These are phyloP conservation scores for Bungarus multicinctus DNA, from an alignment of 2,113 vertebrate species.

Conservation along the genomic window DNA sequence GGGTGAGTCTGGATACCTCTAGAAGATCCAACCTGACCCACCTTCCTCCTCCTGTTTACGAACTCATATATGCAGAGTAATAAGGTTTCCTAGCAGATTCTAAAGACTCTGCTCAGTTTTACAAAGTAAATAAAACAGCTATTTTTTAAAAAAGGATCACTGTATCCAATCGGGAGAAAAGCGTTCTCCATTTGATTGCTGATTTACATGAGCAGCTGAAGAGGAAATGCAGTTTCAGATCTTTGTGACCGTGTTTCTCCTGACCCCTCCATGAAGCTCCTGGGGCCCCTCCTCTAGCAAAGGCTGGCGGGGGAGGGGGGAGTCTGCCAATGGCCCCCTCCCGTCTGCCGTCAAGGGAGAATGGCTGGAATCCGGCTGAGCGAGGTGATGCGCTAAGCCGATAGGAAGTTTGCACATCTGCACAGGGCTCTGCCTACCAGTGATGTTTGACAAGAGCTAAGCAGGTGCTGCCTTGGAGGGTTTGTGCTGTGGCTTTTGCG, in stretches of 20 bases:
- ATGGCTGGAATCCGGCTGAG: background rate
- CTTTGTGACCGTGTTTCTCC: background rate
- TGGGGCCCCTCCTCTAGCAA: background rate
- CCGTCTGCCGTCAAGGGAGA: background rate
- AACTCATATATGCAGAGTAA: background rate
- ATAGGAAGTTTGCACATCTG: too few species aligned
- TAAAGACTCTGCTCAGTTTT: constrained; percentile 22
- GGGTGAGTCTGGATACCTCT: rapidly evolving
- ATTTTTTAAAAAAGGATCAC: constrained; percentile 64
- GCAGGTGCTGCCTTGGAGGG: background rate
- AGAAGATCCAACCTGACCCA: background rate
- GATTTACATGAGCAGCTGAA: constrained; percentile 19
- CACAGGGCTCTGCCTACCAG: rapidly evolving
- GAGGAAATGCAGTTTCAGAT: background rate
- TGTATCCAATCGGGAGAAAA: constrained; percentile 17
- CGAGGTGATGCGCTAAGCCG: background rate
- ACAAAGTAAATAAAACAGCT: constrained; percentile 57
- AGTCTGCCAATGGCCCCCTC: constrained; percentile 15
- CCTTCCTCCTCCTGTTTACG: background rate
- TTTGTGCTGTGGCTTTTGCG: background rate
- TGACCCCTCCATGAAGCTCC: too few species aligned
- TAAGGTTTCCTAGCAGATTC: constrained; percentile 63
- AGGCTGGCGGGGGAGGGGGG: constrained; percentile 5
- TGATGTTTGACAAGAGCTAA: background rate
- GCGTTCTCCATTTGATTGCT: constrained; percentile 36